Percentiles rank a stretch among this genome's conserved stretches.
These are phyloP conservation scores for Malurus splendens DNA, from an alignment of 2,797 vertebrate genomes.

Conservation along the genomic window DNA sequence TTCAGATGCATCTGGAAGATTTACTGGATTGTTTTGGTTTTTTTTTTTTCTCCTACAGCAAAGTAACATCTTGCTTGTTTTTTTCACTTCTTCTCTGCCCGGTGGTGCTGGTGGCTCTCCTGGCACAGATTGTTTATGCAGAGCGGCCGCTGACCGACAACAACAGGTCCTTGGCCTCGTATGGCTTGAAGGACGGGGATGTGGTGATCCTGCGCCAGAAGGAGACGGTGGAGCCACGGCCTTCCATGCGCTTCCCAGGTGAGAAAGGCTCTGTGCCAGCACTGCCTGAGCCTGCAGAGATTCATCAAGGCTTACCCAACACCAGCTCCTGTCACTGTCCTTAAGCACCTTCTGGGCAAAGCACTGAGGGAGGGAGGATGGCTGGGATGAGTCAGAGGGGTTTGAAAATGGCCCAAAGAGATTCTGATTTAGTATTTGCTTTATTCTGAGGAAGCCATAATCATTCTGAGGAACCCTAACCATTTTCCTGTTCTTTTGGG, in stretches of 20 bases:
- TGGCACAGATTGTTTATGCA: conserved; percentile 83
- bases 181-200: conserved; percentile 94
- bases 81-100: not conserved
- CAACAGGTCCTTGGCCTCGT: conserved; percentile 88
- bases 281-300: accelerated
- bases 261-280: not conserved
- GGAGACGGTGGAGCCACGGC: conserved; percentile 74
- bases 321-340: not conserved
- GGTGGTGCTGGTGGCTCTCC: not conserved
- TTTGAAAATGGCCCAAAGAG: not conserved
- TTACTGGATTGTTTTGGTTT: accelerated
- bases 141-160: conserved; percentile 90
- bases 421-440: not conserved
- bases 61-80: not conserved
- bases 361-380: not conserved
- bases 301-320: accelerated
- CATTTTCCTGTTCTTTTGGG: not conserved
- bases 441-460: not conserved
- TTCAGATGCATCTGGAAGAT: not conserved
- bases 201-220: conserved; percentile 91
- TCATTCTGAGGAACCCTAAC: not conserved
- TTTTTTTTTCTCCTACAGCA: not conserved
- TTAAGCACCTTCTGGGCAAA: not conserved
- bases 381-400: not conserved
- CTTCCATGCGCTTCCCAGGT: conserved; percentile 75